Conservation (phyloP, 2,113 vertebrate species). For the Vulpes lagopus region DNA sequence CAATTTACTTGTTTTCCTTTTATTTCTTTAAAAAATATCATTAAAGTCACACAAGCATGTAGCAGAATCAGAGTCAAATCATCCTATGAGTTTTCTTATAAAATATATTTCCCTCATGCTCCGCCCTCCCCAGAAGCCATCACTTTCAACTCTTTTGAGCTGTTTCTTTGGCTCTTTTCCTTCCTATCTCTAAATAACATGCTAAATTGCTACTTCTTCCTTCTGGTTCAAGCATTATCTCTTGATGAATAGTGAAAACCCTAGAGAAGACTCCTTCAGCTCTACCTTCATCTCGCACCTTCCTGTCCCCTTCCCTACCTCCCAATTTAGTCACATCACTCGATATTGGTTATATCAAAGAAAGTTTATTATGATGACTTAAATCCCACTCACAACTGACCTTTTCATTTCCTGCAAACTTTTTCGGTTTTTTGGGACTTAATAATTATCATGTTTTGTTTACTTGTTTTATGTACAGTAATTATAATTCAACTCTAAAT, state of each 20-base stretch:
- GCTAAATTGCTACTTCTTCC: background rate
- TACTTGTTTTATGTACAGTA: background rate
- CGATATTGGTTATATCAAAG: background rate
- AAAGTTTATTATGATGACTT: background rate
- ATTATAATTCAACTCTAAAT: background rate
- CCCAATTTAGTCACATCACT: background rate
- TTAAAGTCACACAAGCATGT: background rate
- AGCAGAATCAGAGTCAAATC: background rate
- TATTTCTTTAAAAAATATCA: background rate
- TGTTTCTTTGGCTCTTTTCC: background rate
- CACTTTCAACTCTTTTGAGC: background rate
- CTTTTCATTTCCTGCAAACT: background rate
- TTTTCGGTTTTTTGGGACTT: background rate
- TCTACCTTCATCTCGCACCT: background rate
- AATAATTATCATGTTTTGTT: background rate
- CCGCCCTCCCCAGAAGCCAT: background rate
- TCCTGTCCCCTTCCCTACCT: background rate
- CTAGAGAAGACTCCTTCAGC: background rate
- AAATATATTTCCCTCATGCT: background rate
- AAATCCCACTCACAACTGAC: background rate
- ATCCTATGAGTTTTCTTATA: background rate
- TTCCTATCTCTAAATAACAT: background rate
- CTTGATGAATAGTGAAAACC: background rate
- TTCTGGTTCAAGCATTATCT: background rate
- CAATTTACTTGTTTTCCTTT: background rate